phyloP scores from a whole-genome alignment of 1,140 invertebrate genomes.

The Archivesica marissinica region DNA sequence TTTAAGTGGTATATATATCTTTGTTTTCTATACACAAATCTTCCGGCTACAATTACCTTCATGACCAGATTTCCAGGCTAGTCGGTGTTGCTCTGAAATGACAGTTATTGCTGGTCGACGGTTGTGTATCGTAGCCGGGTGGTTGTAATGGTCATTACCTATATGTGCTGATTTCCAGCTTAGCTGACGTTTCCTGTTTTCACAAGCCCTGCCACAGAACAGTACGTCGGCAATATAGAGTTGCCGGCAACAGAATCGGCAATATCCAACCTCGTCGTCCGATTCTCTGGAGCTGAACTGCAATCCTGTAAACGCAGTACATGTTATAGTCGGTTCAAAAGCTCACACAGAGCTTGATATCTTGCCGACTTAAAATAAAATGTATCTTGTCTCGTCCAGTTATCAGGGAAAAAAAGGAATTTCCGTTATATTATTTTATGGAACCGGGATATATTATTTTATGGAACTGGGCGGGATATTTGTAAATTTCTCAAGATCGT shows the following conservation, averaged over 20 bases:
- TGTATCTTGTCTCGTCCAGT: too few relatives aligned
- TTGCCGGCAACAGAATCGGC: slow-evolving; percentile 40
- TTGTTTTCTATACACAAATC: not conserved
- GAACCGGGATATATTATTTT: too few relatives aligned
- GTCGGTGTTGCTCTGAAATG: not conserved
- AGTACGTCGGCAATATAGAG: slow-evolving; percentile 21
- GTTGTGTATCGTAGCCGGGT: not conserved
- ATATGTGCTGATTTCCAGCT: slow-evolving; percentile 54
- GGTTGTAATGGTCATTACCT: slow-evolving; percentile 23
- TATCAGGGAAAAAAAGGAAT: too few relatives aligned
- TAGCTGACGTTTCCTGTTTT: slow-evolving; percentile 51
- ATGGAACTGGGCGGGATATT: too few relatives aligned
- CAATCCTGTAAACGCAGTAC: not conserved
- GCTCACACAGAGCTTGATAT: too few relatives aligned
- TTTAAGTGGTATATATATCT: not conserved
- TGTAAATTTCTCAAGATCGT: too few relatives aligned
- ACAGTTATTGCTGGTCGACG: not conserved
- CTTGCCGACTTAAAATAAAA: too few relatives aligned
- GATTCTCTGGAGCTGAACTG: not conserved
- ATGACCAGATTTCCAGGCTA: not conserved
- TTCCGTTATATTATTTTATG: too few relatives aligned
- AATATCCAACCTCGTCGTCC: slow-evolving; percentile 34
- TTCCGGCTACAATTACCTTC: not conserved
- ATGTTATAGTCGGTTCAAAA: not conserved
- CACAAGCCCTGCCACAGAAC: slow-evolving; percentile 55